phyloP scores from a whole-genome alignment of 2,113 vertebrate species.

The Ctenomys sociabilis region DNA sequence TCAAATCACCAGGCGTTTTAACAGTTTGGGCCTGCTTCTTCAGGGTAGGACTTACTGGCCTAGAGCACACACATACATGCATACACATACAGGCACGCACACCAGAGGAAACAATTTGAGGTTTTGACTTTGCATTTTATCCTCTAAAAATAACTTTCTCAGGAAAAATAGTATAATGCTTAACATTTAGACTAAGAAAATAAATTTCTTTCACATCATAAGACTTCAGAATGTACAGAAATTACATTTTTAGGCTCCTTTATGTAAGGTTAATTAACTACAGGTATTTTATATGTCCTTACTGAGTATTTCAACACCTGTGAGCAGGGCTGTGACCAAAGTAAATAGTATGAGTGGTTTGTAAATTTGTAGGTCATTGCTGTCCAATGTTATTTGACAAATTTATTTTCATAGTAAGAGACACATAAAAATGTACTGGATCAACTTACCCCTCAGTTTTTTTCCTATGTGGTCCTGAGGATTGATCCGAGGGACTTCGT shows the following conservation, averaged over 20 bases:
- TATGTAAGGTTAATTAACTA: neutral
- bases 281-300: neutral
- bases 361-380: neutral
- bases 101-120: neutral
- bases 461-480: neutral
- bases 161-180: constrained; percentile 19
- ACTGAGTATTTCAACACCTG: constrained; percentile 6
- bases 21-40: neutral
- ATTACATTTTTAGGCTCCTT: neutral
- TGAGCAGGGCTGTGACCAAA: neutral
- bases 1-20: neutral
- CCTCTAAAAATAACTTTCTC: constrained; percentile 13
- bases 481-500: neutral
- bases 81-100: neutral
- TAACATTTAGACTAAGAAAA: constrained; percentile 14
- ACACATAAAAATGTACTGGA: neutral
- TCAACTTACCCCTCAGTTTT: neutral
- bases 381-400: neutral
- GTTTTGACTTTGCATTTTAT: constrained; percentile 40
- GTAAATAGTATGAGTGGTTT: neutral
- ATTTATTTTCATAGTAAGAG: constrained; percentile 24
- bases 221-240: constrained; percentile 42
- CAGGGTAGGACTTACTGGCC: neutral
- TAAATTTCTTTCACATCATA: constrained; percentile 39
- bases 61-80: neutral